Percentiles rank a stretch among this genome's conserved stretches.
phyloP scores from a whole-genome alignment of 2,113 vertebrate species.

The Seriola quinqueradiata region DNA sequence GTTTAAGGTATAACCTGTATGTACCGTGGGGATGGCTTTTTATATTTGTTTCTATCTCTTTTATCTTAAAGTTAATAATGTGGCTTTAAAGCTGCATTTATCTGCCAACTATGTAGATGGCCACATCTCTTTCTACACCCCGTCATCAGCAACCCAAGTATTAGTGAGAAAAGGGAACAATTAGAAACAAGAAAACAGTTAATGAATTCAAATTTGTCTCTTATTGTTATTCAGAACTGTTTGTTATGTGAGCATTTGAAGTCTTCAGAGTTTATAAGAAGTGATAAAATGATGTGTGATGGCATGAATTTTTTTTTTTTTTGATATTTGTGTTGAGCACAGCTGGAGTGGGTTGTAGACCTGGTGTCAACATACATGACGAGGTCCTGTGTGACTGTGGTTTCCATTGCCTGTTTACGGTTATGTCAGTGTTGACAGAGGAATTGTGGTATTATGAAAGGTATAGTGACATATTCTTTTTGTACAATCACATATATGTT shows the following conservation, averaged over 20 bases:
- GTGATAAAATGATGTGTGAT: neutral
- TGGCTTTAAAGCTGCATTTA: neutral
- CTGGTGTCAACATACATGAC: neutral
- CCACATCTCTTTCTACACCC: neutral
- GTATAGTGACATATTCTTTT: no score
- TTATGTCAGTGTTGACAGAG: neutral
- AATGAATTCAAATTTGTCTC: no score
- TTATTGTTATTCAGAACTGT: neutral
- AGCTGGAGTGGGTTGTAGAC: neutral
- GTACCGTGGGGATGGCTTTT: neutral
- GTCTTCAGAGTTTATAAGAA: neutral
- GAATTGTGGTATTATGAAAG: neutral
- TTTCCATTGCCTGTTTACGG: no score
- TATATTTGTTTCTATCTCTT: neutral
- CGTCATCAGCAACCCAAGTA: neutral
- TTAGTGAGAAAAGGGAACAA: no score
- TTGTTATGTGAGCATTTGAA: neutral
- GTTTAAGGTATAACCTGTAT: neutral
- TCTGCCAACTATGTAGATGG: neutral
- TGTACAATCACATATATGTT: neutral
- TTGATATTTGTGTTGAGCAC: neutral
- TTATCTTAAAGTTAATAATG: no score
- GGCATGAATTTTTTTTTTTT: neutral
- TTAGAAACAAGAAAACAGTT: no score
- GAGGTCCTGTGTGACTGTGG: neutral